Percentiles rank a stretch among this genome's conserved stretches.
These are phyloP conservation scores for Lamellibrachia columna DNA, from an alignment of 2,888 invertebrate species.

Conservation along the genomic window DNA sequence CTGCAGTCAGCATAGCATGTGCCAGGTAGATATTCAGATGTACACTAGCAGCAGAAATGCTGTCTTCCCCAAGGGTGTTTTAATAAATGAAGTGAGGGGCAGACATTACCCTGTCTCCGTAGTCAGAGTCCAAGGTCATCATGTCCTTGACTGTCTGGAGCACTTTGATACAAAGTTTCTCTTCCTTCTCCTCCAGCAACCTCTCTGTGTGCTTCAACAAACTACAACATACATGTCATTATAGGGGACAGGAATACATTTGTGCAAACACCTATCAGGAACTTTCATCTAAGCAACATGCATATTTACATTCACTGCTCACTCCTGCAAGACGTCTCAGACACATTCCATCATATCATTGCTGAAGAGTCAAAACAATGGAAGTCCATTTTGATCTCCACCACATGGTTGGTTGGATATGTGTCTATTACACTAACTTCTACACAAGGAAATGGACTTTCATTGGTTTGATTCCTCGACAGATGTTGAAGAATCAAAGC, in stretches of 20 bases:
- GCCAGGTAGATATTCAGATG: background rate
- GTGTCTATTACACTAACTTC: too few relatives aligned
- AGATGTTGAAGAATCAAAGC: too few relatives aligned
- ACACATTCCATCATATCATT: too few relatives aligned
- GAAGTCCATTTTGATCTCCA: too few relatives aligned
- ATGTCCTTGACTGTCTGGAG: conserved; percentile 93
- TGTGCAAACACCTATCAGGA: too few relatives aligned
- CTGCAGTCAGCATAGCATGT: background rate
- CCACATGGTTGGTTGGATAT: too few relatives aligned
- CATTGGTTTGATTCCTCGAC: too few relatives aligned
- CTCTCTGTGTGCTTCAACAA: conserved; percentile 96
- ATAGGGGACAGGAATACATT: background rate
- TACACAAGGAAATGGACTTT: too few relatives aligned
- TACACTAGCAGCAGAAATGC: background rate
- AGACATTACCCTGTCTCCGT: conserved; percentile 85
- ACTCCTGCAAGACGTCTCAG: too few relatives aligned
- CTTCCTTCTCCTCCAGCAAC: conserved; percentile 94
- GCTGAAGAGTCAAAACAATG: too few relatives aligned
- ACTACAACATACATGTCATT: conserved; percentile 68
- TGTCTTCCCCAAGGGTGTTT: background rate
- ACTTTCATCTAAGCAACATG: too few relatives aligned
- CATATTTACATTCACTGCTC: too few relatives aligned
- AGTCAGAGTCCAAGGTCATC: conserved; percentile 96
- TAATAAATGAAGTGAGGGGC: background rate
- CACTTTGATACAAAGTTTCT: conserved; percentile 95